Evolutionary conservation across 2,888 invertebrate genomes (phyloP).

Genomic region (Clepsis dumicolana): DNA sequence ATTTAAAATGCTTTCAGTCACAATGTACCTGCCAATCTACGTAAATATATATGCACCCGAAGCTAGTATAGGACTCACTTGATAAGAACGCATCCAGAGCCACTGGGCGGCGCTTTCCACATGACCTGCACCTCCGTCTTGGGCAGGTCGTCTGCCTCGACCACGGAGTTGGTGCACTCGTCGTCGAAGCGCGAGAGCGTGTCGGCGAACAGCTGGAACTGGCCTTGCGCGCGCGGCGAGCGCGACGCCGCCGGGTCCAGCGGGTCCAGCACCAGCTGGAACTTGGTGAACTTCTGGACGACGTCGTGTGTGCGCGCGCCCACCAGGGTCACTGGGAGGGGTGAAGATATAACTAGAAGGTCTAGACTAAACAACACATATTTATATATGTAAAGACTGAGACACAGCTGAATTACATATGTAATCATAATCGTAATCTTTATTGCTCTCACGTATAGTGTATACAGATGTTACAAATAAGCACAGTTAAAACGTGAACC

Average conservation of each 20-base stretch:
- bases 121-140: conserved; percentile 95
- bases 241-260: conserved; percentile 75
- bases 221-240: conserved; percentile 68
- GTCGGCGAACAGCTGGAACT: conserved; percentile 85
- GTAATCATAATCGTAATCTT: no score
- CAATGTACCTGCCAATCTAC: no score
- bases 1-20: no score
- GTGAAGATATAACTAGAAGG: no score
- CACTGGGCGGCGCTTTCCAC: conserved; percentile 95
- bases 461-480: no score
- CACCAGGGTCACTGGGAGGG: conserved; percentile 87
- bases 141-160: conserved; percentile 91
- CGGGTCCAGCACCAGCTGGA: conserved; percentile 91
- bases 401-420: no score
- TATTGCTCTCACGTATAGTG: no score
- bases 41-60: not conserved
- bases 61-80: conserved; percentile 85
- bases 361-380: no score
- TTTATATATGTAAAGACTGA: no score
- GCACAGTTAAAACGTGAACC: no score
- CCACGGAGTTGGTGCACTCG: conserved; percentile 93
- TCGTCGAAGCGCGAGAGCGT: conserved; percentile 90
- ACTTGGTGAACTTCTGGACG: conserved; percentile 92
- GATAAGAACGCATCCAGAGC: conserved; percentile 94
- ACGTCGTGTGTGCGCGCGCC: conserved; percentile 88